Evolutionary conservation across 2,888 invertebrate species (phyloP).

Genomic region (Phortica okadai): DNA sequence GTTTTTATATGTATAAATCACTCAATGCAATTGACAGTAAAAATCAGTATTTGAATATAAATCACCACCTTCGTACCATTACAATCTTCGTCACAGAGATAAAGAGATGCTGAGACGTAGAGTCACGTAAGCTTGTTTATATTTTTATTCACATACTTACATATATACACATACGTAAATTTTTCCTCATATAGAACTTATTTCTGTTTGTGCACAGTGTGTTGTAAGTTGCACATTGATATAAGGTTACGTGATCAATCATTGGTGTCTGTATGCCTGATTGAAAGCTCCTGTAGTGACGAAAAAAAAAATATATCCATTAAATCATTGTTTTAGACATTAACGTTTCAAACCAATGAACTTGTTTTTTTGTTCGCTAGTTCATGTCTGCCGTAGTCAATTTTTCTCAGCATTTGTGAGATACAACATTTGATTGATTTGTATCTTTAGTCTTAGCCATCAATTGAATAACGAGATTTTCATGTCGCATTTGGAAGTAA

Average conservation of each 20-base stretch:
- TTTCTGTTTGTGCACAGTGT: neutral
- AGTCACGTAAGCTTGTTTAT: too few relatives aligned
- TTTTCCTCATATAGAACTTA: neutral
- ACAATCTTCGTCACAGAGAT: too few relatives aligned
- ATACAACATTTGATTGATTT: constrained; percentile 26
- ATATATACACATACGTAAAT: neutral
- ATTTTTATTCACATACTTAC: neutral
- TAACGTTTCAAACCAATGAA: constrained; percentile 1
- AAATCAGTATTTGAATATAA: neutral
- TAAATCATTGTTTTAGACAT: constrained; percentile 31
- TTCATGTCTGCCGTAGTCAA: neutral
- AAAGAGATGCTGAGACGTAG: too few relatives aligned
- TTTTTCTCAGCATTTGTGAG: neutral
- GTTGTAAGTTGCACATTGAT: neutral
- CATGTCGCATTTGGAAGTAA: neutral
- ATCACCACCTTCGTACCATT: too few relatives aligned
- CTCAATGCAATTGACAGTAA: neutral
- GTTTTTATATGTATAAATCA: neutral
- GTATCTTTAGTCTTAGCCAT: constrained; percentile 15
- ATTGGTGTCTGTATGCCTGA: constrained; percentile 21
- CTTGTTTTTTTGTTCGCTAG: neutral
- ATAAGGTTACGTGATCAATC: constrained; percentile 31
- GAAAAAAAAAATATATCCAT: constrained; percentile 18
- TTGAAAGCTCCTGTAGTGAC: constrained; percentile 1
- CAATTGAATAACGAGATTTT: constrained; percentile 27